Evolutionary conservation across 2,888 invertebrate genomes (phyloP).

Genomic region (Anarsia innoxiella): DNA sequence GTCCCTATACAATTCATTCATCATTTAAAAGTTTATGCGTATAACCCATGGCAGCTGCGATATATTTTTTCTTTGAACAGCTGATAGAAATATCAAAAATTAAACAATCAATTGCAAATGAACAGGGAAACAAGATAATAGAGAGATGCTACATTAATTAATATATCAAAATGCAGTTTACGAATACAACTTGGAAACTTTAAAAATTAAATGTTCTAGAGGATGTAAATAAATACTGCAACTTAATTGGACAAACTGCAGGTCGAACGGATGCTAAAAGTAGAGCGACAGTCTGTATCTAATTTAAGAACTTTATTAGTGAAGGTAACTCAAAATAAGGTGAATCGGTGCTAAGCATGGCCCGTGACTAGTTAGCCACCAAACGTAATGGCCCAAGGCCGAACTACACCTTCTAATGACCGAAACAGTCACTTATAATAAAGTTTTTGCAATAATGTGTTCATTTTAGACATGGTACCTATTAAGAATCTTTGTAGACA

Average conservation of each 20-base stretch:
- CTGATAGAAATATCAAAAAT: too few species aligned
- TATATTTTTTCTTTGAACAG: too few species aligned
- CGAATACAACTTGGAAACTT: too few species aligned
- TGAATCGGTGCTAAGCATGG: conserved; percentile 29
- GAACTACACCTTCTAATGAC: conserved; percentile 23
- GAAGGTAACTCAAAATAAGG: conserved; percentile 30
- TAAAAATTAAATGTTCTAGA: background rate
- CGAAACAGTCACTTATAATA: conserved; percentile 8
- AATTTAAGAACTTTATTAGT: conserved; percentile 23
- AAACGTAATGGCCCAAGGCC: conserved; percentile 33
- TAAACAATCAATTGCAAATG: too few species aligned
- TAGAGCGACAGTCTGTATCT: conserved; percentile 18
- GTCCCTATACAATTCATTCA: too few species aligned
- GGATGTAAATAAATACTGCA: background rate
- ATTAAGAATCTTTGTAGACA: too few species aligned
- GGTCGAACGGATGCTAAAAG: conserved; percentile 16
- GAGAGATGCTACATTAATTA: too few species aligned
- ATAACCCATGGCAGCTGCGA: too few species aligned
- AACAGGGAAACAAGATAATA: too few species aligned
- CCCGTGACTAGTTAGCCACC: conserved; percentile 31
- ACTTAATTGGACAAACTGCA: background rate
- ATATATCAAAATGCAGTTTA: too few species aligned
- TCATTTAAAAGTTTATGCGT: too few species aligned
- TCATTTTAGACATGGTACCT: too few species aligned
- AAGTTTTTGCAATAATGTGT: conserved; percentile 6